Evolutionary conservation across 2,797 vertebrate species (phyloP).

Genomic region (Buphagus erythrorhynchus): DNA sequence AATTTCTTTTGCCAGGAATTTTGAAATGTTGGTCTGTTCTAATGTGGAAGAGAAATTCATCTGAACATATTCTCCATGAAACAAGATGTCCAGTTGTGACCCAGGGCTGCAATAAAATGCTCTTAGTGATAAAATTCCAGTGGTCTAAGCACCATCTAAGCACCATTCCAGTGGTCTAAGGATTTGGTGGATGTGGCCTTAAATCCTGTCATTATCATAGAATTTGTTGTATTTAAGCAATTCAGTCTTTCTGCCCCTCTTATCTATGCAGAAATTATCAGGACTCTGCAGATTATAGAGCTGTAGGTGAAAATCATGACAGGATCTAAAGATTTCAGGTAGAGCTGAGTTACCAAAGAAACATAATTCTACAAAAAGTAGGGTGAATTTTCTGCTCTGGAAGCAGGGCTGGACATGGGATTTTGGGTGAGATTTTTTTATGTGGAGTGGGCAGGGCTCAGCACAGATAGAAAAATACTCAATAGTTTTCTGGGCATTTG

Average conservation of each 20-base stretch:
- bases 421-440: background rate
- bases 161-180: background rate
- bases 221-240: background rate
- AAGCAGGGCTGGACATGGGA: background rate
- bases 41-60: background rate
- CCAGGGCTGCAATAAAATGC: background rate
- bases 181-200: background rate
- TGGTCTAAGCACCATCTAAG: background rate
- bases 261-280: background rate
- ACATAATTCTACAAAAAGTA: background rate
- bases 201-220: background rate
- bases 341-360: background rate
- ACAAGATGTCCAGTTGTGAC: background rate
- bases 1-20: background rate
- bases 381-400: background rate
- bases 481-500: rapidly evolving
- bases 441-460: background rate
- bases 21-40: background rate
- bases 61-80: background rate
- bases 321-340: background rate
- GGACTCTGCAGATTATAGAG: background rate
- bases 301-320: background rate
- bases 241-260: background rate
- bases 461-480: background rate
- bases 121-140: background rate